Conservation (phyloP, 2,797 vertebrate genomes). For the Poeciliopsis turneri region DNA sequence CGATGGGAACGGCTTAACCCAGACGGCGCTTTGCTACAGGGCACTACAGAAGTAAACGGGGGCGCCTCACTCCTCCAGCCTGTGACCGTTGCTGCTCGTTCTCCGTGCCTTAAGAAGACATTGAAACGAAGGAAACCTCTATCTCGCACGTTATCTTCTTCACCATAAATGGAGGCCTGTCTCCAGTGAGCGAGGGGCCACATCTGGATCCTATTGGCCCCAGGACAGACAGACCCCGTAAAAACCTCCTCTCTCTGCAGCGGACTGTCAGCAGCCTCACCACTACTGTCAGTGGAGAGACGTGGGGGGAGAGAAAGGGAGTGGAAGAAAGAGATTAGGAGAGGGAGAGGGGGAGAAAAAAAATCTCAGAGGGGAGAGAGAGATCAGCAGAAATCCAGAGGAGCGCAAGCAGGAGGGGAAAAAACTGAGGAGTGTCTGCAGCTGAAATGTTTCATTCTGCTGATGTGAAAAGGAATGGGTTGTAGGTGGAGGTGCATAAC, state of each 20-base stretch:
- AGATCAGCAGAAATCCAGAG: not conserved
- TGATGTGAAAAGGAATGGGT: not conserved
- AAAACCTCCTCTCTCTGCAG: not conserved
- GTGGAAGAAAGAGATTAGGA: constrained; percentile 1
- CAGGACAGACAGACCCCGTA: not conserved
- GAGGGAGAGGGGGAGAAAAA: not conserved
- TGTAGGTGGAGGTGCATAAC: not conserved
- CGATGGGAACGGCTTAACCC: not conserved
- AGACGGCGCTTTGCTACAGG: not conserved
- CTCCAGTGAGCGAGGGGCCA: not conserved
- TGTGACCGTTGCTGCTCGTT: not conserved
- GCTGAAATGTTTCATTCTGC: not conserved
- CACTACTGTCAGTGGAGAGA: constrained; percentile 18
- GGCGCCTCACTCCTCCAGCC: not conserved
- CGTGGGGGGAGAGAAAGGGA: not conserved
- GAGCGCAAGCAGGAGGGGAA: not conserved
- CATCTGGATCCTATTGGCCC: not conserved
- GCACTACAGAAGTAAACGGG: not conserved
- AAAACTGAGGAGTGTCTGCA: not conserved
- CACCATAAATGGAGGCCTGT: constrained; percentile 10
- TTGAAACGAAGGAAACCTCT: not conserved
- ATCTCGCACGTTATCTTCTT: not conserved
- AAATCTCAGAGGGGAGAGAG: not conserved
- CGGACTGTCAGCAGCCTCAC: not conserved
- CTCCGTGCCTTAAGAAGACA: not conserved